phyloP scores from a whole-genome alignment of 2,113 vertebrate genomes.

The Amphiprion ocellaris region DNA sequence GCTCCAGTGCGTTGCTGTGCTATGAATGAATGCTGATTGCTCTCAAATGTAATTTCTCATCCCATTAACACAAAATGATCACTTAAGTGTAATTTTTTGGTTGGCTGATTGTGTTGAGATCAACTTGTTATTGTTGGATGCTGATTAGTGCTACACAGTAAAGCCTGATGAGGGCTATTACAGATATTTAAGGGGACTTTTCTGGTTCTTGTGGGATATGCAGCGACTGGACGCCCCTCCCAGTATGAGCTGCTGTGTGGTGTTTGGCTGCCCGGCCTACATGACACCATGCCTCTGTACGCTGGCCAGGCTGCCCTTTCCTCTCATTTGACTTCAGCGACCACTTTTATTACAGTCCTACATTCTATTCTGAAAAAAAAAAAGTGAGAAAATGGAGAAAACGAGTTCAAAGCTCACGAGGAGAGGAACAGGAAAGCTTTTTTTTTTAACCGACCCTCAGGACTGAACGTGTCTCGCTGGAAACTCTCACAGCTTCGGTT shows the following conservation, averaged over 20 bases:
- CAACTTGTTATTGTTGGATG: constrained; percentile 36
- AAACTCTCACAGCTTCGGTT: constrained; percentile 35
- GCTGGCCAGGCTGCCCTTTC: constrained; percentile 58
- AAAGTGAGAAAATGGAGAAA: constrained; percentile 48
- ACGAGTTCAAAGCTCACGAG: constrained; percentile 49
- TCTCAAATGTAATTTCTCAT: constrained; percentile 12
- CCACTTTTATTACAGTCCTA: constrained; percentile 64
- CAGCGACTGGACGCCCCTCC: constrained; percentile 46
- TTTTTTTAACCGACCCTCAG: constrained; percentile 34
- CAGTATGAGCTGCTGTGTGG: constrained; percentile 56
- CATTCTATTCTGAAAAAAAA: constrained; percentile 37
- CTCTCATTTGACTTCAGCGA: constrained; percentile 54
- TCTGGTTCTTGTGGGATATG: constrained; percentile 26
- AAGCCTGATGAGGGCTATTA: constrained; percentile 14
- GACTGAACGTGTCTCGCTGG: constrained; percentile 41
- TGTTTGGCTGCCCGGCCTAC: constrained; percentile 59
- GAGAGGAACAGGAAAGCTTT: constrained; percentile 54
- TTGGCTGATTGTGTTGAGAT: constrained; percentile 12
- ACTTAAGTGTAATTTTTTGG: constrained; percentile 29
- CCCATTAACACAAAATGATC: constrained; percentile 38
- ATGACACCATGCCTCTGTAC: constrained; percentile 64
- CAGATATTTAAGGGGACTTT: constrained; percentile 39
- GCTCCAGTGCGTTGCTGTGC: not conserved
- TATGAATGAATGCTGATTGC: constrained; percentile 29
- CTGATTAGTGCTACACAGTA: not conserved